Evolutionary conservation across 2,888 invertebrate species (phyloP).

Genomic region (Pristionchus arcanus): DNA sequence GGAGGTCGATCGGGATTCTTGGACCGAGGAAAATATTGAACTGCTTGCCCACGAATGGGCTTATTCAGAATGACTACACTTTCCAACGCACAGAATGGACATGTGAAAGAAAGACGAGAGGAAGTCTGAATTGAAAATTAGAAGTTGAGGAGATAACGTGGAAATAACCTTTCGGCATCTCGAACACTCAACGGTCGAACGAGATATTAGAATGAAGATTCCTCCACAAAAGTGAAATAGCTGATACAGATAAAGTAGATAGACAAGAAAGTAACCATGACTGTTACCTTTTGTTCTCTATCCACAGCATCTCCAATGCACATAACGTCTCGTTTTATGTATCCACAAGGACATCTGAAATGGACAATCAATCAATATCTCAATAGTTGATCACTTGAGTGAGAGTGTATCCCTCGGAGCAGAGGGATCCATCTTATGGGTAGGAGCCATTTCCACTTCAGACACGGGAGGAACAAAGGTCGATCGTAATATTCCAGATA

Average conservation of each 20-base stretch:
- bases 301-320: constrained; percentile 48
- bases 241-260: not conserved
- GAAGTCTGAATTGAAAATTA: not conserved
- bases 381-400: constrained; percentile 7
- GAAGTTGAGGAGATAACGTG: not conserved
- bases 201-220: constrained; percentile 27
- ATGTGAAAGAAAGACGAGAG: constrained; percentile 29
- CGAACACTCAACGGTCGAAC: not conserved
- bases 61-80: constrained; percentile 22
- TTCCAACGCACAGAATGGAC: constrained; percentile 31
- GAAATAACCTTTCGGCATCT: constrained; percentile 32
- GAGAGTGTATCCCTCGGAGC: constrained; percentile 40
- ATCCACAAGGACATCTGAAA: constrained; percentile 49
- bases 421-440: constrained; percentile 29
- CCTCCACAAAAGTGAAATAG: constrained; percentile 49
- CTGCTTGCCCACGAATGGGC: constrained; percentile 6
- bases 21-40: not conserved
- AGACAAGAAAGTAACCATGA: not conserved
- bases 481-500: constrained; percentile 22
- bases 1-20: constrained; percentile 3
- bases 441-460: constrained; percentile 19
- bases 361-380: not conserved
- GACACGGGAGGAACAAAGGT: constrained; percentile 35
- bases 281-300: constrained; percentile 23
- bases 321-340: constrained; percentile 49